Evolutionary conservation across 23 tunicate species (phyloP).

Genomic region (Phallusia fumigata): DNA sequence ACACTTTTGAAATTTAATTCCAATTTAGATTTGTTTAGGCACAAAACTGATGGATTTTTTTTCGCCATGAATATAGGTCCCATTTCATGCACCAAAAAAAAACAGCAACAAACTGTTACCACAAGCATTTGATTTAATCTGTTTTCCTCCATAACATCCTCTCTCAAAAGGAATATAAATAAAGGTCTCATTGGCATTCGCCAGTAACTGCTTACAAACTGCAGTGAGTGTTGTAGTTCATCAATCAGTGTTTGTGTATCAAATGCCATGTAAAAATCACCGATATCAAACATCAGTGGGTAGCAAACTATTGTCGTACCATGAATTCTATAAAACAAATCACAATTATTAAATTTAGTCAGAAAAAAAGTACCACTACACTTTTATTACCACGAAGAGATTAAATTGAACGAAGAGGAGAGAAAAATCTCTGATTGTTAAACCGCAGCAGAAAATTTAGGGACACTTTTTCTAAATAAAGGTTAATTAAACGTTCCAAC

Average conservation of each 20-base stretch:
- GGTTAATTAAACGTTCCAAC: too few species aligned
- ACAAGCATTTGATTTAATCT: constrained; percentile 71
- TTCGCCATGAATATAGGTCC: too few species aligned
- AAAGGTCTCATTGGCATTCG: constrained; percentile 75
- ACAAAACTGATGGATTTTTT: too few species aligned
- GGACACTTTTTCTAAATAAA: too few species aligned
- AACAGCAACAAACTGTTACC: constrained; percentile 39
- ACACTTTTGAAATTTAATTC: too few species aligned
- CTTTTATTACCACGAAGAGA: neutral
- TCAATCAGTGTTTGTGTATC: constrained; percentile 90
- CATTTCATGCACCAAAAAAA: too few species aligned
- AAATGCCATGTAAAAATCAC: constrained; percentile 95
- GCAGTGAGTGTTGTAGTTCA: constrained; percentile 70
- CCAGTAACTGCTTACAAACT: constrained; percentile 81
- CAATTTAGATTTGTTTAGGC: too few species aligned
- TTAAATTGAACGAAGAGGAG: too few species aligned
- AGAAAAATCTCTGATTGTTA: too few species aligned
- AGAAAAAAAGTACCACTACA: too few species aligned
- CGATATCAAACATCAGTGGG: constrained; percentile 88
- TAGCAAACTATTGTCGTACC: constrained; percentile 88
- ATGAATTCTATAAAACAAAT: constrained; percentile 43
- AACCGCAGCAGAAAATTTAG: too few species aligned
- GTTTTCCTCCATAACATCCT: constrained; percentile 65
- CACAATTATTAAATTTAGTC: too few species aligned
- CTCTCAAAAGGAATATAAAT: constrained; percentile 76